Evolutionary conservation across 2,113 vertebrate genomes (phyloP), one percentile per base, ranked within the genome.

Genomic region (Sterna hirundo): DNA sequence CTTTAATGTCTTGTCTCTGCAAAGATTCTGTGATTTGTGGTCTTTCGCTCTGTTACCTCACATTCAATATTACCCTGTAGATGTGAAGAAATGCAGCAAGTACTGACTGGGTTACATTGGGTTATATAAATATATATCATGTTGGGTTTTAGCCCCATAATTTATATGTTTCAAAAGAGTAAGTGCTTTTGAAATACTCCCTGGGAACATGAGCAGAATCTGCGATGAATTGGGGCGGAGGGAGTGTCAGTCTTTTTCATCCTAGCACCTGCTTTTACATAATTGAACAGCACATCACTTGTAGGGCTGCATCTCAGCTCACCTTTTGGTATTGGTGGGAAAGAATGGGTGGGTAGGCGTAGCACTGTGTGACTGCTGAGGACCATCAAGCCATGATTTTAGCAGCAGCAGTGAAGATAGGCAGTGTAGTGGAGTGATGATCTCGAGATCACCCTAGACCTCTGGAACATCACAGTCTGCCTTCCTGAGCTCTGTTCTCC

Each of bases 211-310:
- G 15, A 83, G 14, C 15, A 69, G 32, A 49, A 55, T 36, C 16
- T 71, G 47, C 0, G 1, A 36, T 6, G 66, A 49, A 29, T 4
- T 58, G 21, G 1, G 55, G 20, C 25, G 7, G 6, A 6, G 4
- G 2, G 20, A 12, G 16, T 15, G 3, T 23, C 22, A 38, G 23
- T 58, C 22, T 51, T 83, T 78, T 87, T 42, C 27, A 40, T 38
- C 14, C 42, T 71, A 71, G 9, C 25, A 49, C 38, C 19, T 40
- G 25, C 62, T 76, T 71, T 76, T 36, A 40, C 3, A 5, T 36
- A 74, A 29, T 1, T 20, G 19, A 64, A 40, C 16, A 27, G 51
- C n/a, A 34, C 19, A 23, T n/a, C 61, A 60, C 55, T 49, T 1
- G 0, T 36, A 7, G 9, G n/a, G 12, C 16, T 20, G 10, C 15